These are phyloP conservation scores for Lasiurus borealis DNA, from an alignment of 2,113 vertebrate species.

Conservation along the genomic window DNA sequence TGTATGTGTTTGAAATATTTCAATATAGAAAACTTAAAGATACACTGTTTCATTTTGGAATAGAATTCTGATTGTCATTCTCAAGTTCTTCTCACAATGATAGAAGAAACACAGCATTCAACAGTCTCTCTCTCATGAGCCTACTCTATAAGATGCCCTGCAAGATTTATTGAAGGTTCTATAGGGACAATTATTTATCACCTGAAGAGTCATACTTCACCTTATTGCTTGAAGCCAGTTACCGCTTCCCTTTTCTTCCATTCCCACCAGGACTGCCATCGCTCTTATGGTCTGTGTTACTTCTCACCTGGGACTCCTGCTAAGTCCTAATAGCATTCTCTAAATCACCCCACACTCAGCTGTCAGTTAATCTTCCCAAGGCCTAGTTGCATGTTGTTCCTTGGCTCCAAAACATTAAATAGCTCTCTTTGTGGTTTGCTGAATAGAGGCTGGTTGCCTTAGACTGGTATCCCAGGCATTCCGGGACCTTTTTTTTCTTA, in stretches of 20 bases:
- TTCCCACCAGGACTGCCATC: neutral
- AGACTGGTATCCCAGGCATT: neutral
- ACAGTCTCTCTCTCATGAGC: neutral
- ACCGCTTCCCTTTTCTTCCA: neutral
- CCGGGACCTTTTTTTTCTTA: neutral
- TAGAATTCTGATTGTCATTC: neutral
- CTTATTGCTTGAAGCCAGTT: neutral
- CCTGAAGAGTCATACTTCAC: neutral
- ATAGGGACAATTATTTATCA: neutral
- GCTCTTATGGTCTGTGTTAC: neutral
- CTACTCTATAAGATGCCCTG: neutral
- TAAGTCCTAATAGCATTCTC: neutral
- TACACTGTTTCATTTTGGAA: neutral
- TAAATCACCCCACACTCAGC: neutral
- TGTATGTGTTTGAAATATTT: conserved; percentile 66
- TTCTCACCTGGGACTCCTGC: neutral
- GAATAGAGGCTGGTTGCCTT: neutral
- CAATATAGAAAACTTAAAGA: neutral
- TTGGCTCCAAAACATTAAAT: neutral
- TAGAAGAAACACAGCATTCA: neutral
- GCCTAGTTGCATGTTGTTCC: neutral
- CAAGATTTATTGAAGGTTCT: neutral
- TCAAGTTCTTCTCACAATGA: neutral
- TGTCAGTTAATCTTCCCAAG: conserved; percentile 28
- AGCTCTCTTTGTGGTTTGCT: neutral